A percentile compares a stretch with the other conserved stretches of the same genome.
phyloP scores from a whole-genome alignment of 2,797 vertebrate genomes.

The Tangara arthus region DNA sequence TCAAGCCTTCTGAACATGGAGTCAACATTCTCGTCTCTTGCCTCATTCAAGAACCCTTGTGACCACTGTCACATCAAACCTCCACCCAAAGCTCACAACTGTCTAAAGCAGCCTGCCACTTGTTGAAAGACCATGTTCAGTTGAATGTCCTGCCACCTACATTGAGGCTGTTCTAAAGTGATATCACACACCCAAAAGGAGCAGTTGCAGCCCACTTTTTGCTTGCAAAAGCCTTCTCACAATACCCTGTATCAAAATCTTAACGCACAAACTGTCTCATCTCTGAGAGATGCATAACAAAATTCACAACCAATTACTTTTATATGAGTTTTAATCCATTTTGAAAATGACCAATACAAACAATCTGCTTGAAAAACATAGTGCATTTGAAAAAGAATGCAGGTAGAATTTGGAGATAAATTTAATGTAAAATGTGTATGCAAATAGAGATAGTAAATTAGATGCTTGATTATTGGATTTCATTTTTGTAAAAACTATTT shows the following conservation, averaged over 20 bases:
- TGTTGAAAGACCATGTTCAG: not conserved
- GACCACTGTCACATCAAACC: too few species aligned
- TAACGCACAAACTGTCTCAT: not conserved
- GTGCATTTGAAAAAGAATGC: not conserved
- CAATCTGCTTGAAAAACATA: not conserved
- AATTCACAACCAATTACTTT: not conserved
- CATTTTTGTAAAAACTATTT: not conserved
- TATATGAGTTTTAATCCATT: not conserved
- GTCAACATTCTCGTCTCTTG: too few species aligned
- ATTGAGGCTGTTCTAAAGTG: not conserved
- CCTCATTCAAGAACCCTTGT: too few species aligned
- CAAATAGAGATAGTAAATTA: not conserved
- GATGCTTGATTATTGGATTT: not conserved
- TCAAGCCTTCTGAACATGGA: too few species aligned
- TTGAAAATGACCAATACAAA: not conserved
- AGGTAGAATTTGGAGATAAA: not conserved
- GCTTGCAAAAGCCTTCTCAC: not conserved
- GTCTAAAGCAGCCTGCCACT: accelerated
- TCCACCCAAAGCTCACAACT: not conserved
- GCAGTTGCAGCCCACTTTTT: not conserved
- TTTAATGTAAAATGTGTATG: not conserved
- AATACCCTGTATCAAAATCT: not conserved
- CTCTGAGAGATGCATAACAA: not conserved
- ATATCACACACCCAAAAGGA: not conserved
- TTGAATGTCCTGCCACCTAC: not conserved